Evolutionary conservation across 2,797 vertebrate genomes (phyloP).

Genomic region (Fistularia tabacaria): DNA sequence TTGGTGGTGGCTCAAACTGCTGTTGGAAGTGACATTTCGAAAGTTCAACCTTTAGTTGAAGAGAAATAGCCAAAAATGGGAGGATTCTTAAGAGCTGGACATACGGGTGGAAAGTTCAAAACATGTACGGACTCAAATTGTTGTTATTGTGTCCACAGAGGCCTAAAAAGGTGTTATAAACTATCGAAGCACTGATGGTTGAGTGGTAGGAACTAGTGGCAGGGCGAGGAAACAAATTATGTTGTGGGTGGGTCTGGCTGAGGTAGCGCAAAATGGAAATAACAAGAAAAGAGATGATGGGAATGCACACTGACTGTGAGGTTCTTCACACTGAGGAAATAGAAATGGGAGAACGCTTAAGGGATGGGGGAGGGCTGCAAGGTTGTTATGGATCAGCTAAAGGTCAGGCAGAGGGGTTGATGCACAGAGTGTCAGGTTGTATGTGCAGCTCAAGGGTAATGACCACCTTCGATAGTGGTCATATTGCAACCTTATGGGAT

Average conservation of each 20-base stretch:
- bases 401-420: conserved; percentile 51
- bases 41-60: too few species aligned
- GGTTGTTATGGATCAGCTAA: conserved; percentile 32
- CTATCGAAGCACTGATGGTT: background rate
- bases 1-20: too few species aligned
- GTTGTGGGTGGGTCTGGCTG: background rate
- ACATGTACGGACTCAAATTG: too few species aligned
- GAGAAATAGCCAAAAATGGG: too few species aligned
- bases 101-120: too few species aligned
- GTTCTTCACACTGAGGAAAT: conserved; percentile 23
- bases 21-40: too few species aligned
- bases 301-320: conserved; percentile 17
- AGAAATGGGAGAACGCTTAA: conserved; percentile 1
- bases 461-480: conserved; percentile 40
- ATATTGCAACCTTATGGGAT: conserved; percentile 31
- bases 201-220: conserved; percentile 1
- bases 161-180: background rate
- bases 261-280: conserved; percentile 2
- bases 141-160: background rate
- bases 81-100: too few species aligned
- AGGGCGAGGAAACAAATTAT: conserved; percentile 1
- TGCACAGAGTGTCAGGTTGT: conserved; percentile 31
- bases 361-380: conserved; percentile 14
- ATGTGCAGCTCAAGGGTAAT: conserved; percentile 35
- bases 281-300: conserved; percentile 12